These are phyloP conservation scores for Odontamblyopus rebecca DNA, from an alignment of 2,797 vertebrate species.

Conservation along the genomic window DNA sequence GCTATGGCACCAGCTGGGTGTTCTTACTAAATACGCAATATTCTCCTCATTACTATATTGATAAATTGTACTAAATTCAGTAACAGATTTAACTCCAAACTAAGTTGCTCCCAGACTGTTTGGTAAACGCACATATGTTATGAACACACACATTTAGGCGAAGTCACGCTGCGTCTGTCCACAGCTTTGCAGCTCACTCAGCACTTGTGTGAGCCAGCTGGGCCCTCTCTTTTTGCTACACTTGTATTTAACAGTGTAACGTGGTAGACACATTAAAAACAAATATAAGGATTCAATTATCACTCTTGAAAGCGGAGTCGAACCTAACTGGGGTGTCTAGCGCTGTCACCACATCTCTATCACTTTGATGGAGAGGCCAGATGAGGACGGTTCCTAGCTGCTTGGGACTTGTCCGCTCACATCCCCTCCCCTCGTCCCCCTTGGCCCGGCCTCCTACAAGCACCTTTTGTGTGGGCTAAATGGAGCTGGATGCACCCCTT, in stretches of 20 bases:
- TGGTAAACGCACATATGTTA: conserved; percentile 21
- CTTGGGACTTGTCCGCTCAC: conserved; percentile 86
- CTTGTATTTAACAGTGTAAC: conserved; percentile 46
- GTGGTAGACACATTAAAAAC: conserved; percentile 48
- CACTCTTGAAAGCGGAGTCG: conserved; percentile 29
- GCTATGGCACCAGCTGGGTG: neutral
- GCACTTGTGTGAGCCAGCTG: conserved; percentile 35
- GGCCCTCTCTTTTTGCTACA: conserved; percentile 37
- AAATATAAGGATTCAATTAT: conserved; percentile 67
- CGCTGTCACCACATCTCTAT: conserved; percentile 70
- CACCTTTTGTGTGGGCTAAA: conserved; percentile 86
- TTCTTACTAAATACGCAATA: neutral
- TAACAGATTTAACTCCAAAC: neutral
- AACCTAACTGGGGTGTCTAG: conserved; percentile 58
- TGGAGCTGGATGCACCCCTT: conserved; percentile 81
- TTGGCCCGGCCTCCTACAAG: conserved; percentile 91
- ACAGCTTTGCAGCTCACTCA: conserved; percentile 14
- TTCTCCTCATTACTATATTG: neutral
- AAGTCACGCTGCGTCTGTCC: conserved; percentile 9
- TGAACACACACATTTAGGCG: conserved; percentile 18
- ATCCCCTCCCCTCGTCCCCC: conserved; percentile 74
- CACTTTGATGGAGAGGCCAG: conserved; percentile 78
- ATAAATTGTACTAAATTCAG: neutral
- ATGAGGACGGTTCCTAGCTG: conserved; percentile 87
- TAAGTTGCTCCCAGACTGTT: neutral